Evolutionary conservation across 2,888 invertebrate species (phyloP), one percentile per base, ranked within the genome.

Genomic region (Chirona hameri): DNA sequence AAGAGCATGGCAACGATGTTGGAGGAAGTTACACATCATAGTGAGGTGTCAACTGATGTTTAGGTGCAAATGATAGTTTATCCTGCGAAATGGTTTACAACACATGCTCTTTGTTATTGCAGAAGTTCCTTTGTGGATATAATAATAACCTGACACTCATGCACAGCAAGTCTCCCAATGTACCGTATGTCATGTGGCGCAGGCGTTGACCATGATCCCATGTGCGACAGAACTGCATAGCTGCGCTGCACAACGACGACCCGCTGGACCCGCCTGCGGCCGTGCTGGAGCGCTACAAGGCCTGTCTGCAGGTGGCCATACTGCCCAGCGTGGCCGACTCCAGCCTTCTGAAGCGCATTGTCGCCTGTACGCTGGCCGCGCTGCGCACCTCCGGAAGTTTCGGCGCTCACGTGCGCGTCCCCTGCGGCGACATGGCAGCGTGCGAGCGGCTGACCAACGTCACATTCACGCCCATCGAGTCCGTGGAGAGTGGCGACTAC

Each of bases 361-460:
- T 52, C 27, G 80, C 80, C 29, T 80, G 80, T 21, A 21, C 14
- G 12, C 52, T 80, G 80, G 80, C 80, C 27, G 29, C 27, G 52
- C 80, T 80, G 80, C 80, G 80, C 27, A 29, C 80, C 80, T 52
- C 48, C 27, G 80, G 80, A 27, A 52, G 80, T 29, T 80, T 80
- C 80, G 52, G 80, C n/a, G 80, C 52, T 4, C 80, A 80, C 52
- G 48, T 48, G 27, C 55, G 80, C 27, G 18, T 55, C 27, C 80
- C 52, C 27, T n/a, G 52, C 52, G 55, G 12, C 18, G 27, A 52
- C 55, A 21, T 55, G 55, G 29, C 52, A 0, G 80, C 52, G n/a
- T 27, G 80, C 27, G 52, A 80, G 18, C 80, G 12, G 52, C 80
- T 80, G 5, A 15, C 52, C 29, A 55, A 48, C 12, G 80, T 29